A percentile compares a stretch with the other conserved stretches of the same genome.
Evolutionary conservation across 2,888 invertebrate species (phyloP).

Genomic region (Smittia sp.): DNA sequence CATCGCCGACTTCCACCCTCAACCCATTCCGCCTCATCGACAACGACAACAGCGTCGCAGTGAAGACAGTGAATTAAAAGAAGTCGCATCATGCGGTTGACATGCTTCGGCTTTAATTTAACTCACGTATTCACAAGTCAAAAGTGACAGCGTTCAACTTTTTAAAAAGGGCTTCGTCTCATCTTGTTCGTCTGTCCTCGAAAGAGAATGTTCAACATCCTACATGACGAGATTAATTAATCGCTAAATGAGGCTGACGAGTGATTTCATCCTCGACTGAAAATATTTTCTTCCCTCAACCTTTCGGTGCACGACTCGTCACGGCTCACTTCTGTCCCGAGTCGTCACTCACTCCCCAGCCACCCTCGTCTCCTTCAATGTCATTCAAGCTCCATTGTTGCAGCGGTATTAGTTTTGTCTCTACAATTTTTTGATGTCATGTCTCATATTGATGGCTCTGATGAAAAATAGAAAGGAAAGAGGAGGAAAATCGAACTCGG

Average conservation of each 20-base stretch:
- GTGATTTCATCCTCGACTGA: conserved; percentile 10
- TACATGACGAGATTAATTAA: conserved; percentile 40
- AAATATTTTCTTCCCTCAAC: neutral
- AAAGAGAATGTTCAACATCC: conserved; percentile 15
- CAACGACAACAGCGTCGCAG: neutral
- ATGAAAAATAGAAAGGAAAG: conserved; percentile 28
- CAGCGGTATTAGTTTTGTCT: conserved; percentile 37
- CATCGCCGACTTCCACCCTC: neutral
- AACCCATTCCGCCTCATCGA: too few relatives aligned
- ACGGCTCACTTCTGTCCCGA: neutral
- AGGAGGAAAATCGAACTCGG: neutral
- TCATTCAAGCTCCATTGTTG: conserved; percentile 37
- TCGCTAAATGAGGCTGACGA: conserved; percentile 34
- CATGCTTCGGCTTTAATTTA: conserved; percentile 33
- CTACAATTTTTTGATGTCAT: conserved; percentile 37
- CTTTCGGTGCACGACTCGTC: neutral
- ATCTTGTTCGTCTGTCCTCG: conserved; percentile 2
- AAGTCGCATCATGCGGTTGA: conserved; percentile 30
- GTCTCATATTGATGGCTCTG: conserved; percentile 37
- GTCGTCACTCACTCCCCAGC: neutral
- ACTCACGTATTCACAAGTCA: conserved; percentile 38
- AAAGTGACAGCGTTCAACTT: conserved; percentile 9
- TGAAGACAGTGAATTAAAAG: conserved; percentile 16
- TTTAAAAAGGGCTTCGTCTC: conserved; percentile 9
- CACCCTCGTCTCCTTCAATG: neutral